These are phyloP conservation scores for Hycleus phaleratus DNA, from an alignment of 1,140 invertebrate genomes.

Conservation along the genomic window DNA sequence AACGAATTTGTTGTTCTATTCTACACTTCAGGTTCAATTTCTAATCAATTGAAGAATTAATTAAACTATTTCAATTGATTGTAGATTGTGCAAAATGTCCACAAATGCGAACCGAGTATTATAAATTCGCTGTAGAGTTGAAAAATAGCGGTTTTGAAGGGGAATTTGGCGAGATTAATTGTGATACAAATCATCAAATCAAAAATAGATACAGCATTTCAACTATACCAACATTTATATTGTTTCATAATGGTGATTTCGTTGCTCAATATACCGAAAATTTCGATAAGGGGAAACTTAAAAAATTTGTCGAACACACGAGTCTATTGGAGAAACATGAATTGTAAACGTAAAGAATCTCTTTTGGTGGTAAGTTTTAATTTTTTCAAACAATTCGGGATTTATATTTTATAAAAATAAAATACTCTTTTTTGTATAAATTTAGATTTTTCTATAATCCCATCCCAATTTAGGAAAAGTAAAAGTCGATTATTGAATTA, in stretches of 20 bases:
- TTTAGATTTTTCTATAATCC: too few species aligned
- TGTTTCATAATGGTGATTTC: conserved; percentile 60
- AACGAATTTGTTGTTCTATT: not conserved
- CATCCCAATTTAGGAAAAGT: too few species aligned
- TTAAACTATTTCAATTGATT: not conserved
- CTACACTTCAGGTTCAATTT: not conserved
- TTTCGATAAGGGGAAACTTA: conserved; percentile 49
- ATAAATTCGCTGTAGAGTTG: conserved; percentile 52
- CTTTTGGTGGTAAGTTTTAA: too few species aligned
- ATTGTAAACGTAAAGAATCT: conserved; percentile 1
- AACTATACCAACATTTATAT: conserved; percentile 65
- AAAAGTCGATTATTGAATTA: too few species aligned
- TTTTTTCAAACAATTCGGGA: too few species aligned
- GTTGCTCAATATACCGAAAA: conserved; percentile 51
- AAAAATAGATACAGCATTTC: conserved; percentile 54
- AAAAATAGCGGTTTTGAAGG: conserved; percentile 41
- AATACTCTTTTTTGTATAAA: too few species aligned
- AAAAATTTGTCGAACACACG: conserved; percentile 40
- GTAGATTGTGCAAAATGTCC: not conserved
- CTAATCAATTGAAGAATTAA: not conserved
- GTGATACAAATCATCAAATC: conserved; percentile 49
- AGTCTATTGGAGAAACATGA: too few species aligned
- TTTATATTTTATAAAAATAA: too few species aligned
- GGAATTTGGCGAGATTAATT: conserved; percentile 58
- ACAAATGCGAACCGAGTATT: conserved; percentile 61